A percentile compares a stretch with the other conserved stretches of the same genome.
Conservation (phyloP, 30 jellyfish, hydroid and myxozoan genomes). For the Nemopilema nomurai region DNA sequence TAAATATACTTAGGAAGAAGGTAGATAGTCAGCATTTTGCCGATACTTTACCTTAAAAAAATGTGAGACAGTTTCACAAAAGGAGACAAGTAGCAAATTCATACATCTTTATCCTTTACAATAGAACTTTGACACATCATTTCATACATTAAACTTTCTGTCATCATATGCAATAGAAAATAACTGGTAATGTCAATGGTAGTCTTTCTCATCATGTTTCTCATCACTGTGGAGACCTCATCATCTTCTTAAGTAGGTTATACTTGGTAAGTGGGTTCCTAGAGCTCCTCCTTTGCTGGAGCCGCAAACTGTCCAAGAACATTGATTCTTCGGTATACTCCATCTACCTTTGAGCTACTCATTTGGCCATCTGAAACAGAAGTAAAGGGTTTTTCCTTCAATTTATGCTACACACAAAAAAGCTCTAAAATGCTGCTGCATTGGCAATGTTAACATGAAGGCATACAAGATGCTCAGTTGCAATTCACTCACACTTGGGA, state of each 20-base stretch:
- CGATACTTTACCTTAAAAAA: too few relatives aligned
- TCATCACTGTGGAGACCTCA: neutral
- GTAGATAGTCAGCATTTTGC: too few relatives aligned
- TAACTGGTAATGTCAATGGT: neutral
- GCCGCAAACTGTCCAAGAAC: slow-evolving; percentile 68
- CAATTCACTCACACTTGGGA: too few relatives aligned
- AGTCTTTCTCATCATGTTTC: neutral
- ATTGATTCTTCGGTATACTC: slow-evolving; percentile 72
- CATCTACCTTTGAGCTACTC: slow-evolving; percentile 83
- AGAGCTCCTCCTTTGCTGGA: slow-evolving; percentile 77
- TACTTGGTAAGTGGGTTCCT: neutral
- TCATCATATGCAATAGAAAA: neutral
- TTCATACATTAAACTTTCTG: neutral
- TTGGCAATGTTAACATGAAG: too few relatives aligned
- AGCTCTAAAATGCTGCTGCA: too few relatives aligned
- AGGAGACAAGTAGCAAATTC: neutral
- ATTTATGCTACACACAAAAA: too few relatives aligned
- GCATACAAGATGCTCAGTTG: too few relatives aligned
- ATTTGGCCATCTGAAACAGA: slow-evolving; percentile 75
- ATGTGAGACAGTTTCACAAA: too few relatives aligned
- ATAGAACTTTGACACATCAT: neutral
- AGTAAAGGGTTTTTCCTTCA: too few relatives aligned
- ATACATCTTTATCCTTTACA: neutral
- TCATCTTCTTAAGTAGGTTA: neutral
- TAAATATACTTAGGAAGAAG: too few relatives aligned